A percentile compares a stretch with the other conserved stretches of the same genome.
phyloP scores from a whole-genome alignment of 2,888 invertebrate species.

The Drosophila koepferae region DNA sequence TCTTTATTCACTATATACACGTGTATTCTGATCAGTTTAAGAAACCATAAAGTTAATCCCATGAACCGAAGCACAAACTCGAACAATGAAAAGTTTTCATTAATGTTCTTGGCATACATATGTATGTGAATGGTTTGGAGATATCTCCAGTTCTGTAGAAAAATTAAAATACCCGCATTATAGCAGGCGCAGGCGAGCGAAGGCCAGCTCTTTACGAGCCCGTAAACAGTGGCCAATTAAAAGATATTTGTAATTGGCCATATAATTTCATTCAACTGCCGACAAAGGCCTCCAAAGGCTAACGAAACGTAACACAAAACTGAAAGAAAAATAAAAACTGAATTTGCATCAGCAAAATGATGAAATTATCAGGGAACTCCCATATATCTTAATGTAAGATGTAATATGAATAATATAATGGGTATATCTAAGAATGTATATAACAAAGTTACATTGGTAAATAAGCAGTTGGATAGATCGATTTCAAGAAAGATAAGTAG shows the following conservation, averaged over 20 bases:
- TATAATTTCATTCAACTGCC: conserved; percentile 44
- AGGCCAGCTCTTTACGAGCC: conserved; percentile 36
- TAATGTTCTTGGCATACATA: background rate
- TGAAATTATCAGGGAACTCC: background rate
- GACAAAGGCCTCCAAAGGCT: conserved; percentile 5
- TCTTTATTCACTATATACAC: background rate
- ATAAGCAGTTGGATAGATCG: background rate
- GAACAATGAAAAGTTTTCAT: conserved; percentile 1
- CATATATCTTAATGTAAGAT: background rate
- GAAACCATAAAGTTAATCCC: background rate
- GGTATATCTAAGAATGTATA: background rate
- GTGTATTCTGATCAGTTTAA: background rate
- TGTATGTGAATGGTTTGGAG: background rate
- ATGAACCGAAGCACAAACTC: background rate
- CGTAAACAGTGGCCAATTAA: conserved; percentile 52
- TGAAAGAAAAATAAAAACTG: background rate
- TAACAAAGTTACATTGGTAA: background rate
- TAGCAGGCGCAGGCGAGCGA: background rate
- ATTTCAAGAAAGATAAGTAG: background rate
- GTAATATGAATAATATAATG: background rate
- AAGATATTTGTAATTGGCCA: conserved; percentile 62
- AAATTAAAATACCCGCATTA: background rate
- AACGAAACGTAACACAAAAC: background rate
- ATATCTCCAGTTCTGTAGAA: background rate
- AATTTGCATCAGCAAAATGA: background rate